Base-by-base conservation (phyloP, 2,888 invertebrate genomes). In the Leptopilina drosophilae region DNA sequence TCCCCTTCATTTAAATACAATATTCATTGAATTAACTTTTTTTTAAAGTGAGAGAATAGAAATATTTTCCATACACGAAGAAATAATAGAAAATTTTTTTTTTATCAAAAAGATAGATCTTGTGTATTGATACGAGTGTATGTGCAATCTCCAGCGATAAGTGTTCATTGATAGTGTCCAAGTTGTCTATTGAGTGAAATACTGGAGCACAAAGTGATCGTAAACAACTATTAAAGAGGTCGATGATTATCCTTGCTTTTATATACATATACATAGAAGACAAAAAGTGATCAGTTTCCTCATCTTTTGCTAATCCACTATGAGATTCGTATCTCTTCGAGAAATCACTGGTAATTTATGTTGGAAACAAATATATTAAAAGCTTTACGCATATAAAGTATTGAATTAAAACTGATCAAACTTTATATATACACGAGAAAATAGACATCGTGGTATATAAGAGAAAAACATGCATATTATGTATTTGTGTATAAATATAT, bases 151-250 rank as follows among this genome's bases (percentile, higher is more conserved):
- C 20, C 49, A 56, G n/a, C 53, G 73, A 73, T 15, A 73, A 73
- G n/a, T 73, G n/a, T 56, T 53, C 73, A 73, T 56, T 69, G 73
- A 56, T 40, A 73, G 14, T 73, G 40, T 73, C 33, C n/a, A 49
- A 33, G 53, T 33, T 56, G 56, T 69, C 53, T 20, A 7, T 53
- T 4, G 5, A 73, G 56, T 73, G n/a, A 73, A 73, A 73, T 56
- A 73, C 56, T 73, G 53, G 53, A 73, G 73, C 73, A 73, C 33
- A 56, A 73, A 56, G n/a, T 56, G n/a, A 73, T 73, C 73, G 56
- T 73, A 56, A 73, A 73, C 56, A 56, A 56, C 33, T 53, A 53
- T 73, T 11, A 66, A 56, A 56, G 40, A 33, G 73, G 73, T 73
- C 40, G 73, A 73, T 73, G 56, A 73, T 73, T 73, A 73, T 40